Evolutionary conservation across 2,888 invertebrate species (phyloP).

Genomic region (Oscheius sp.): DNA sequence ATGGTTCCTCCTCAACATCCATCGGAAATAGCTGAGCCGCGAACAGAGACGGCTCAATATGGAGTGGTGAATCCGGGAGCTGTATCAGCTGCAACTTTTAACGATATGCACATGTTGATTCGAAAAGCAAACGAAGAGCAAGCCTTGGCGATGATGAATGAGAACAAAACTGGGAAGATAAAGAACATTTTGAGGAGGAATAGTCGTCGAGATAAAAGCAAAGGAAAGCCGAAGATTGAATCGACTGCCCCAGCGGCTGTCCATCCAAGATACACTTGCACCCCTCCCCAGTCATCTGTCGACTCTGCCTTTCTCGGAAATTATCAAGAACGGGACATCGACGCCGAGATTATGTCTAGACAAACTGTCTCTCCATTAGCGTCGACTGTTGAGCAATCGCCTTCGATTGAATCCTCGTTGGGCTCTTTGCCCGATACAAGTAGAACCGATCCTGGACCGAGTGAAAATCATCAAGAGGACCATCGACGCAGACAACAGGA

Average conservation of each 20-base stretch:
- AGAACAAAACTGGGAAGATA: constrained; percentile 52
- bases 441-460: constrained; percentile 40
- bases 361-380: constrained; percentile 34
- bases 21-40: constrained; percentile 27
- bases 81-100: constrained; percentile 57
- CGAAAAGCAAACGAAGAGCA: constrained; percentile 59
- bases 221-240: constrained; percentile 49
- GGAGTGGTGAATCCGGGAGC: constrained; percentile 51
- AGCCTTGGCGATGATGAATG: constrained; percentile 59
- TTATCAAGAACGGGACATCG: constrained; percentile 65
- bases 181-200: constrained; percentile 59
- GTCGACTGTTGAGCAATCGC: constrained; percentile 43
- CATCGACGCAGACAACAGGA: constrained; percentile 37
- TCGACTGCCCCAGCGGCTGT: constrained; percentile 55
- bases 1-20: constrained; percentile 53
- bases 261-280: constrained; percentile 36
- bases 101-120: constrained; percentile 66
- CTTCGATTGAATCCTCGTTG: constrained; percentile 47
- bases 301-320: constrained; percentile 58
- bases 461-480: not conserved
- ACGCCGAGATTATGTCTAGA: constrained; percentile 61
- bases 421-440: constrained; percentile 45
- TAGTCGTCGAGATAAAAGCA: constrained; percentile 56
- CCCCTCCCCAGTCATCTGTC: constrained; percentile 39
- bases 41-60: constrained; percentile 40